Evolutionary conservation across 35 echinoderm and acorn worm species (phyloP), one percentile per base, ranked within the genome.

Genomic region (Amphiura filiformis): DNA sequence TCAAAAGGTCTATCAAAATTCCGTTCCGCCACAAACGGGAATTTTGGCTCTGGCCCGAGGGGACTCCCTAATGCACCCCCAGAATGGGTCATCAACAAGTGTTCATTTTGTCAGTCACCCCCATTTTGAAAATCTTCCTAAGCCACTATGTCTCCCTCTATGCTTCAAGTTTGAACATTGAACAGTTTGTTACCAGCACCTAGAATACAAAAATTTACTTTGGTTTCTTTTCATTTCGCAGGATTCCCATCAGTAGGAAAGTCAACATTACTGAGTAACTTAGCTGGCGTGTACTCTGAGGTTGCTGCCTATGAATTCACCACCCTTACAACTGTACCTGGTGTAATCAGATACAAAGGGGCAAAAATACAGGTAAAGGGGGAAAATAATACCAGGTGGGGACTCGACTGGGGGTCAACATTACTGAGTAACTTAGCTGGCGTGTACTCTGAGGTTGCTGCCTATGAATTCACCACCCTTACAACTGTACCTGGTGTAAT

Each of bases 221-320:
- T n/a, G n/a, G n/a, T n/a, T n/a, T n/a, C n/a, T n/a, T n/a, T n/a
- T 81, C 85, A 0, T 13, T 84, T 37, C 37, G 0, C 57, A 99
- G 96, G 96, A 41, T 99, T 99, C 80, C 96, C 96, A 39, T 99
- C 96, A 36, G 96, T 99, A 36, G 96, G 96, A 39, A 99, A 99
- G 81, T 99, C 96, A 34, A 99, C 96, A 11, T 85, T 99, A 14
- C 85, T 99, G 0, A 99, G 96, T 56, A 99, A 99, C 77, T 76
- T 99, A 30, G 96, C 96, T 39, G 96, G 96, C 47, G 96, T 99
- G 1, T 99, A 99, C 78, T 99, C 96, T 78, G 96, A 99, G 78
- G 93, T 99, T 28, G 96, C 96, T 35, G 92, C 96, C n/a, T 99
- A 99, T 84, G 96, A 99, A 44, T 99, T 99, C 84, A 99, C 96